Base-by-base conservation (phyloP, 1,140 invertebrate species). In the Drosophila virilis region DNA sequence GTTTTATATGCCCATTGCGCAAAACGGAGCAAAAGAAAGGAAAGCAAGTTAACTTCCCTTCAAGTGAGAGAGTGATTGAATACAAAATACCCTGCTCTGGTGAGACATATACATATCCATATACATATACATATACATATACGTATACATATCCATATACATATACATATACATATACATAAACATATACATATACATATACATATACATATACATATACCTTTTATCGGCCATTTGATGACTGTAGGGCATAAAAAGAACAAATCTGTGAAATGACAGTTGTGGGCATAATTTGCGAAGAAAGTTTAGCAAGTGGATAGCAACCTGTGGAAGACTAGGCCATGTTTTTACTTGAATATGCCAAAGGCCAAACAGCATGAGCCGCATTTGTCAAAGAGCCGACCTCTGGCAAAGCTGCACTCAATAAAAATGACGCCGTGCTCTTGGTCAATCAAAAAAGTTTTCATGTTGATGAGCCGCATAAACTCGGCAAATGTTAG, bases 1-100 rank as follows among this genome's bases (percentile, higher is more conserved):
- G 84, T 88, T 88, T 89, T 78, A 88, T 88, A 77, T 50, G 70
- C 70, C 62, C 74, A 72, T 65, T 59, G 55, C 43, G 68, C 42
- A 59, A 45, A 43, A 43, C 46, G 59, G 22, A 42, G 51, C 10
- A 35, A 54, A 66, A 58, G 22, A 22, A 59, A 59, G 17, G 17
- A 17, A 17, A 17, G 17, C 8, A 22, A 33, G 12, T 12, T 12
- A 6, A 3, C 22, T 28, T 28, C 22, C 22, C 42, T 45, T 15
- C 2, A 28, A 28, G 6, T 12, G 46, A 9, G 9, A 50, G 35
- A 32, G 22, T n/a, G 13, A 2, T 9, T 32, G n/a, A 43, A 3
- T 13, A 8, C 2, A 6, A 33, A 10, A 59, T 35, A 59, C 42
- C 13, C 42, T 17, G n/a, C n/a, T 22, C 22, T 22, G 4, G 2